These are phyloP conservation scores for Oxyscelio sp. DNA, from an alignment of 2,888 invertebrate species.

Conservation along the genomic window DNA sequence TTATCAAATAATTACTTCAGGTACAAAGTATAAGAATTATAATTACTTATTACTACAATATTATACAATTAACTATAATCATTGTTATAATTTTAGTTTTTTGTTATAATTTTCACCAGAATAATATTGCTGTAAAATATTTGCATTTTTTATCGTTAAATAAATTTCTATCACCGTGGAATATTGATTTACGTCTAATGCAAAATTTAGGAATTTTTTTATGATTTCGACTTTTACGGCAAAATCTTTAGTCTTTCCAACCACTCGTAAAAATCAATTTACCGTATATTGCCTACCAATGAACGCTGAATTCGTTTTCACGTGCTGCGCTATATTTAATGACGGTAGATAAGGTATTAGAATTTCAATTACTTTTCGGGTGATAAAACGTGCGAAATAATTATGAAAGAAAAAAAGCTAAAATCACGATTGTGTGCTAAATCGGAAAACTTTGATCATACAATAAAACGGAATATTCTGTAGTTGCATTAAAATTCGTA, in stretches of 20 bases:
- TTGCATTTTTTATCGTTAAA: too few species aligned
- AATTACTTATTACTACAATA: too few species aligned
- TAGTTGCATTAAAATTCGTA: too few species aligned
- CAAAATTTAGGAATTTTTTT: background rate
- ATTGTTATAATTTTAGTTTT: too few species aligned
- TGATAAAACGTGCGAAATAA: constrained; percentile 51
- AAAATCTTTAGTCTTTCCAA: constrained; percentile 9
- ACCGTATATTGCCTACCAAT: constrained; percentile 17
- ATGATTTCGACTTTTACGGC: constrained; percentile 15
- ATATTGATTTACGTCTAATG: too few species aligned
- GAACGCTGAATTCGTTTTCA: constrained; percentile 34
- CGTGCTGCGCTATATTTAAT: constrained; percentile 25
- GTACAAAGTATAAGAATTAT: too few species aligned
- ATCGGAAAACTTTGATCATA: constrained; percentile 13
- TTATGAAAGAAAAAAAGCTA: constrained; percentile 34
- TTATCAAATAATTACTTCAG: too few species aligned
- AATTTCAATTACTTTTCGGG: constrained; percentile 48
- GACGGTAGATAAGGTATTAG: constrained; percentile 43
- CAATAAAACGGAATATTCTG: too few species aligned
- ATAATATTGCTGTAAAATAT: too few species aligned
- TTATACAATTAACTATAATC: too few species aligned
- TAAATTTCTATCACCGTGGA: too few species aligned
- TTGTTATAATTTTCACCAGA: too few species aligned
- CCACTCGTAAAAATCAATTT: constrained; percentile 39
- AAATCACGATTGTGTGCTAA: constrained; percentile 29